Base-by-base conservation (phyloP, 2,888 invertebrate species). In the Drosophila limbata region DNA sequence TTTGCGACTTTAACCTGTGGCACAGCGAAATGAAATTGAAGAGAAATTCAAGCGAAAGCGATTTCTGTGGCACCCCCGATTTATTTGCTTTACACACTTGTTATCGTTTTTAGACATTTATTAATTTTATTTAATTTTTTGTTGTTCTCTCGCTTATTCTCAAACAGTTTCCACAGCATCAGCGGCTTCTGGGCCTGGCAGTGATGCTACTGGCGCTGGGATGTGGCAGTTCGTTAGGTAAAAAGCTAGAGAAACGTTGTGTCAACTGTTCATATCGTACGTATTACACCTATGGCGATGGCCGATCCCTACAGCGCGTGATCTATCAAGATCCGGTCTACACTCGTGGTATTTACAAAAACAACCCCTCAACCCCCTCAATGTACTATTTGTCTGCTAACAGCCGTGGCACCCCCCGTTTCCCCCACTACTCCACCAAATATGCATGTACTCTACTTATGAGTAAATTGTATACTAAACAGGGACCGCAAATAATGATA, bases 211-310 rank as follows among this genome's bases (percentile, higher is more conserved):
- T 81, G 64, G 67, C 62, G 19, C 13, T 79, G 8, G 21, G 45
- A 65, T 77, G 74, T 60, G 73, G 65, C 57, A 72, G 35, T 39
- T 69, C 73, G 55, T 51, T 82, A 77, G 92, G 90, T 78, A 92
- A 91, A 79, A 88, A 90, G 72, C 15, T 90, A n/a, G 88, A 84
- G 67, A 86, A 86, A 56, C 89, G 92, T 65, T 92, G 92, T 79
- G 73, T 87, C 31, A 88, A 89, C 63, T 91, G 91, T 75, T 81
- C 91, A 57, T 89, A 91, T 69, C 90, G 82, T 74, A 90, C 86
- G 60, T 91, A 91, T 80, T 90, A 91, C 68, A 90, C 90, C 47
- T 86, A 91, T 63, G 86, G 84, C 62, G 89, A 90, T 73, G 91
- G 91, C 64, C 84, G 88, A 59, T 67, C 85, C 77, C 83, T 84